Conservation (phyloP, 2,888 invertebrate genomes). For the Caenorhabditis virilis region DNA sequence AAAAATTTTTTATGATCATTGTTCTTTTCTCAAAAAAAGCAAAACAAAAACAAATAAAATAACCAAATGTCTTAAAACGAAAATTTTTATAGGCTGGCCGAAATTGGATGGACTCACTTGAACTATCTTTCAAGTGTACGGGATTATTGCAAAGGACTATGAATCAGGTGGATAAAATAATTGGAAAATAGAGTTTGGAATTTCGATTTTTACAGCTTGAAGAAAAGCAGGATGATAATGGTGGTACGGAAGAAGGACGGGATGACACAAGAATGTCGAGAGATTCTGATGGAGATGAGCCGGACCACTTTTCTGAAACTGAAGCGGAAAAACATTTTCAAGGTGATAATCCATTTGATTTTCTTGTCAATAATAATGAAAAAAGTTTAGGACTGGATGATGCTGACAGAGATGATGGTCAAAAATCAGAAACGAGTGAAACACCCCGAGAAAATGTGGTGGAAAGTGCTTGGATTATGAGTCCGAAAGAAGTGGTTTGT, state of each 20-base stretch:
- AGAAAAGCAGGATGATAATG: conserved; percentile 26
- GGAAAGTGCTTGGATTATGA: conserved; percentile 47
- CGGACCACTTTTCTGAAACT: conserved; percentile 40
- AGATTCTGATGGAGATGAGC: conserved; percentile 44
- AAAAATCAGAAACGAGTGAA: conserved; percentile 36
- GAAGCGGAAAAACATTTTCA: conserved; percentile 64
- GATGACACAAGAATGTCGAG: conserved; percentile 30
- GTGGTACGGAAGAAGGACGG: conserved; percentile 4
- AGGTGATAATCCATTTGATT: conserved; percentile 29
- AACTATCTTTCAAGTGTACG: conserved; percentile 81
- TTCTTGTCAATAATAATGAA: conserved; percentile 60
- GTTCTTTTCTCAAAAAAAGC: no score
- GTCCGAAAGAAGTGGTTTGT: conserved; percentile 44
- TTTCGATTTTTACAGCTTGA: conserved; percentile 17
- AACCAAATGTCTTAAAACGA: no score
- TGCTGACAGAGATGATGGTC: conserved; percentile 69
- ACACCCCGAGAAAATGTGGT: conserved; percentile 23
- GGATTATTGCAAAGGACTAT: conserved; percentile 79
- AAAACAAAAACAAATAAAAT: no score
- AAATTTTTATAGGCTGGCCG: conserved; percentile 72
- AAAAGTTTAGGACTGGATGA: conserved; percentile 31
- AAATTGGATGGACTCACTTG: conserved; percentile 93
- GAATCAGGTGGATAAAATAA: conserved; percentile 69
- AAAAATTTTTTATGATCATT: no score
- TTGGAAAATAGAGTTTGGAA: conserved; percentile 12